phyloP scores from a whole-genome alignment of 2,888 invertebrate species.

The Dexiosoma caninum region DNA sequence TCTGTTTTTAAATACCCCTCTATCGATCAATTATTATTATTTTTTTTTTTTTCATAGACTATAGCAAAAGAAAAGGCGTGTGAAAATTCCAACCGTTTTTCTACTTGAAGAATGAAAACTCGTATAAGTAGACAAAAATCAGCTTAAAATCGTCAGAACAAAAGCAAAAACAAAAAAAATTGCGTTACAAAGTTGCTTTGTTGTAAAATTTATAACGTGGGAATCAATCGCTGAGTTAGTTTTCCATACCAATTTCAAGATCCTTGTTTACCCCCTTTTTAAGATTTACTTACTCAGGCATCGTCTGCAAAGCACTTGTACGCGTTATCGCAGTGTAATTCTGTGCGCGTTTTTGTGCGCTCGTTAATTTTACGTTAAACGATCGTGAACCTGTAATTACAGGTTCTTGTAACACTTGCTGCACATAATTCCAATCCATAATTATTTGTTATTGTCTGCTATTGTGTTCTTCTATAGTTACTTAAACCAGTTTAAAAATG shows the following conservation, averaged over 20 bases:
- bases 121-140: conserved; percentile 48
- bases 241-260: conserved; percentile 62
- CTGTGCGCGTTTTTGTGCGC: conserved; percentile 1
- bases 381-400: conserved; percentile 62
- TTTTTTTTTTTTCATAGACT: too few relatives aligned
- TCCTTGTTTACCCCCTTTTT: conserved; percentile 59
- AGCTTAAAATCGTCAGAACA: conserved; percentile 52
- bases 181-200: conserved; percentile 47
- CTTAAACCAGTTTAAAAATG: neutral
- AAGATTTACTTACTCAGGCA: conserved; percentile 28
- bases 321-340: neutral
- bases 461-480: neutral
- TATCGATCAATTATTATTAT: conserved; percentile 9
- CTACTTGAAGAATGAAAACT: neutral
- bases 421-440: conserved; percentile 47
- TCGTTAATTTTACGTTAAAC: conserved; percentile 57
- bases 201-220: conserved; percentile 64
- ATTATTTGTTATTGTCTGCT: conserved; percentile 43
- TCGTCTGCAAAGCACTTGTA: neutral
- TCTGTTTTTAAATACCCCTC: conserved; percentile 27
- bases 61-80: conserved; percentile 37
- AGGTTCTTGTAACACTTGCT: conserved; percentile 63
- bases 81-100: conserved; percentile 59
- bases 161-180: conserved; percentile 42
- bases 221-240: conserved; percentile 64